Percentiles rank a stretch among this genome's conserved stretches.
phyloP scores from a whole-genome alignment of 1,140 invertebrate genomes.

The Drosophila subobscura region DNA sequence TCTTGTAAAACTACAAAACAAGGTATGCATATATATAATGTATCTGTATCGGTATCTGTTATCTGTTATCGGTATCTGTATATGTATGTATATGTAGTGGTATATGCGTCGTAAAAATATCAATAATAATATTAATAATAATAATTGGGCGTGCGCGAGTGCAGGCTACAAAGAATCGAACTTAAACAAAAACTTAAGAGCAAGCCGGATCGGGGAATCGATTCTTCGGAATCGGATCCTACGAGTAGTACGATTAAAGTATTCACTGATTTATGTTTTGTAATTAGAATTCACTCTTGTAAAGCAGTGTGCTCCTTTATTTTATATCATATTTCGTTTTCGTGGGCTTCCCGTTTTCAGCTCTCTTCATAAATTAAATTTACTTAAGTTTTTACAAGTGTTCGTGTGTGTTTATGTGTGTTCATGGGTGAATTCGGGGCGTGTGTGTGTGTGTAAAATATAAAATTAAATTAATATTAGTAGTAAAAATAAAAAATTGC shows the following conservation, averaged over 20 bases:
- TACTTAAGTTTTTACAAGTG: conserved; percentile 54
- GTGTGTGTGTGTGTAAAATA: conserved; percentile 48
- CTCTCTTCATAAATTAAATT: conserved; percentile 66
- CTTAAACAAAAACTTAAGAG: conserved; percentile 21
- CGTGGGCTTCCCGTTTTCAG: conserved; percentile 35
- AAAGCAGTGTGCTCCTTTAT: conserved; percentile 24
- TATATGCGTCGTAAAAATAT: background rate
- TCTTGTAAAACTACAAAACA: conserved; percentile 77
- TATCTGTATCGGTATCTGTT: conserved; percentile 20
- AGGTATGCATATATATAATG: conserved; percentile 54
- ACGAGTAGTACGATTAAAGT: conserved; percentile 63
- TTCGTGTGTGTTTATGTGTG: conserved; percentile 21
- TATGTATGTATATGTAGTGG: conserved; percentile 6
- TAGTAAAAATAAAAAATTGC: conserved; percentile 77
- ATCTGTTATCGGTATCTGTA: background rate
- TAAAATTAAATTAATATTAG: conserved; percentile 63
- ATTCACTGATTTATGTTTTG: conserved; percentile 64
- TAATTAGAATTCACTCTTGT: conserved; percentile 35
- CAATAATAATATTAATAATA: conserved; percentile 27
- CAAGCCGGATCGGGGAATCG: too few species aligned
- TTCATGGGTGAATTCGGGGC: conserved; percentile 16
- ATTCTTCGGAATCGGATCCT: background rate
- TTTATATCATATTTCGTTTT: conserved; percentile 22
- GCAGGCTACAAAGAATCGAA: conserved; percentile 24
- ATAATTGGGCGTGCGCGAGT: conserved; percentile 43